A percentile compares a stretch with the other conserved stretches of the same genome.
Conservation (phyloP, 2,797 vertebrate genomes). For the Falco peregrinus region DNA sequence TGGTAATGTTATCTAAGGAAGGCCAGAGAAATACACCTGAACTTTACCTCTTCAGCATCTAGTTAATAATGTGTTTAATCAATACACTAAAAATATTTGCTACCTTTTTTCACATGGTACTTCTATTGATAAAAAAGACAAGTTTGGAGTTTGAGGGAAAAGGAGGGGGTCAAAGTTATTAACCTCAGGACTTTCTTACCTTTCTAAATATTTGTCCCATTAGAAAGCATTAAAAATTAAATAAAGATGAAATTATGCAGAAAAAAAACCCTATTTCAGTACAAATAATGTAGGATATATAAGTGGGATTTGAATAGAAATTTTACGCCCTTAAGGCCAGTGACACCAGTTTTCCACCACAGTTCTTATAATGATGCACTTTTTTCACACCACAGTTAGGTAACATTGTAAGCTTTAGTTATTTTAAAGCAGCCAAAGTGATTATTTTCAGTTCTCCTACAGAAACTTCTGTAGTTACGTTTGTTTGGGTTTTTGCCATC, state of each 20-base stretch:
- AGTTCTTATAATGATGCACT: background rate
- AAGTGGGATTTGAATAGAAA: background rate
- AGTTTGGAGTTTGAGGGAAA: background rate
- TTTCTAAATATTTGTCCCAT: conserved; percentile 75
- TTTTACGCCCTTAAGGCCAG: background rate
- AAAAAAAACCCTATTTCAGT: conserved; percentile 32
- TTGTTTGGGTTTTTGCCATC: background rate
- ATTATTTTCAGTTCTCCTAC: background rate
- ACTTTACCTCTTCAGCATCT: background rate
- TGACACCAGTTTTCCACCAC: background rate
- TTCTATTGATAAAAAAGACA: background rate
- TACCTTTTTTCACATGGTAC: background rate
- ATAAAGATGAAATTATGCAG: conserved; percentile 72
- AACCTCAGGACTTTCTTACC: conserved; percentile 70
- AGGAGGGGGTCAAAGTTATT: conserved; percentile 26
- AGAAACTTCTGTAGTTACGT: background rate
- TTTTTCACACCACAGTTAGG: background rate
- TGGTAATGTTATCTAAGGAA: background rate
- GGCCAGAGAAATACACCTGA: background rate
- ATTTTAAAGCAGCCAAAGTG: background rate
- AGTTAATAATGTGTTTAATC: background rate
- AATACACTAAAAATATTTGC: background rate
- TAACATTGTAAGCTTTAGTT: background rate
- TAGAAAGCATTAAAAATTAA: conserved; percentile 76
- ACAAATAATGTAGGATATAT: conserved; percentile 63